Evolutionary conservation across 37 sponge, comb jelly and placozoan species (phyloP).

Genomic region (Agelas oroides): DNA sequence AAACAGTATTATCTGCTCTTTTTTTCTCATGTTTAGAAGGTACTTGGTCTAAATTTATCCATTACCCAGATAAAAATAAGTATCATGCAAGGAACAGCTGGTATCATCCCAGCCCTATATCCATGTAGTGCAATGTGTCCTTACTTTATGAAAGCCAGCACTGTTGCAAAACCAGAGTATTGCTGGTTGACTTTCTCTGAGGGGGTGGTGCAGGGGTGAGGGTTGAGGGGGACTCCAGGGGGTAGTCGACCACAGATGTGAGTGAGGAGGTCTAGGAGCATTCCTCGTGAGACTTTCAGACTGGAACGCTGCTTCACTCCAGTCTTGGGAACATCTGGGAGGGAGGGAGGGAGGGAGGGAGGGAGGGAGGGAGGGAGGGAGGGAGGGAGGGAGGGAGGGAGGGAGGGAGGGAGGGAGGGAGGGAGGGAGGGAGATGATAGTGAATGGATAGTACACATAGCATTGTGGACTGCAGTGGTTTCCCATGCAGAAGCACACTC

Average conservation of each 20-base stretch:
- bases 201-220: conserved; percentile 73
- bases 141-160: conserved; percentile 79
- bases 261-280: conserved; percentile 71
- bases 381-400: too few relatives aligned
- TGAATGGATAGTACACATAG: not conserved
- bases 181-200: conserved; percentile 74
- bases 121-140: too few relatives aligned
- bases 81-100: too few relatives aligned
- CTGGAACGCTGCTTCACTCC: conserved; percentile 32
- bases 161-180: conserved; percentile 61
- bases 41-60: too few relatives aligned
- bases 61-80: too few relatives aligned
- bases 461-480: too few relatives aligned
- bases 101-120: too few relatives aligned
- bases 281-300: conserved; percentile 26
- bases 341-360: not conserved
- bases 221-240: conserved; percentile 80
- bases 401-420: too few relatives aligned
- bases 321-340: not conserved
- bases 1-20: too few relatives aligned
- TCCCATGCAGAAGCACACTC: not conserved
- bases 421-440: not conserved
- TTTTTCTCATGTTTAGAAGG: too few relatives aligned
- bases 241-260: conserved; percentile 83
- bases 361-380: too few relatives aligned